Conservation (phyloP, 2,113 vertebrate species). For the Trichechus manatus region DNA sequence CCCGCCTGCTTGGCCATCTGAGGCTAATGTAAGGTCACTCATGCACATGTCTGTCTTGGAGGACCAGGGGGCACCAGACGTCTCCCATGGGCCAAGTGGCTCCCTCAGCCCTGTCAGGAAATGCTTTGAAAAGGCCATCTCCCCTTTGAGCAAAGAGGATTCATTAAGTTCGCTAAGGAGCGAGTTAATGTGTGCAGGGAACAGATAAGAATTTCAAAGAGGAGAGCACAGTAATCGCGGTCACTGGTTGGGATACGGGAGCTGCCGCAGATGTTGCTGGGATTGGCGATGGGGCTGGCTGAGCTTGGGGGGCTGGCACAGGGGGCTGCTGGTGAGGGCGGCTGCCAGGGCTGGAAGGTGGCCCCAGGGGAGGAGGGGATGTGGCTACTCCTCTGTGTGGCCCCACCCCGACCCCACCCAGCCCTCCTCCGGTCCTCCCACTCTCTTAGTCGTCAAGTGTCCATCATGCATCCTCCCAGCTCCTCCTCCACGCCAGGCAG, state of each 20-base stretch:
- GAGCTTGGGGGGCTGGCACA: neutral
- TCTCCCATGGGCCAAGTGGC: neutral
- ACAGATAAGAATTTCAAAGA: neutral
- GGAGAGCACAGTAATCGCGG: fast-evolving
- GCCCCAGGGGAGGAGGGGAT: neutral
- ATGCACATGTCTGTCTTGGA: neutral
- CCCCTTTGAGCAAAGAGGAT: neutral
- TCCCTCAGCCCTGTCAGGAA: neutral
- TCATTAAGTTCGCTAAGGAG: neutral
- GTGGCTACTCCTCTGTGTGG: fast-evolving
- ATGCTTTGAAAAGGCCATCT: neutral
- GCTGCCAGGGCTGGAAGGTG: neutral
- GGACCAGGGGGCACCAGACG: no score
- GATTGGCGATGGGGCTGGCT: neutral
- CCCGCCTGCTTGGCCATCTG: neutral
- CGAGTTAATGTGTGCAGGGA: neutral
- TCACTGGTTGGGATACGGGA: fast-evolving
- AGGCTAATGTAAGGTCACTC: fast-evolving
- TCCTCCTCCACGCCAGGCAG: no score
- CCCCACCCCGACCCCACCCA: neutral
- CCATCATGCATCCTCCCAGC: neutral
- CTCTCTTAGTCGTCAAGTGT: neutral
- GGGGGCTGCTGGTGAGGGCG: neutral
- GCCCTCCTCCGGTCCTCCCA: fast-evolving
- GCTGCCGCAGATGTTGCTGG: fast-evolving